phyloP scores from a whole-genome alignment of 2,113 vertebrate species.

The Phyllopteryx taeniolatus region DNA sequence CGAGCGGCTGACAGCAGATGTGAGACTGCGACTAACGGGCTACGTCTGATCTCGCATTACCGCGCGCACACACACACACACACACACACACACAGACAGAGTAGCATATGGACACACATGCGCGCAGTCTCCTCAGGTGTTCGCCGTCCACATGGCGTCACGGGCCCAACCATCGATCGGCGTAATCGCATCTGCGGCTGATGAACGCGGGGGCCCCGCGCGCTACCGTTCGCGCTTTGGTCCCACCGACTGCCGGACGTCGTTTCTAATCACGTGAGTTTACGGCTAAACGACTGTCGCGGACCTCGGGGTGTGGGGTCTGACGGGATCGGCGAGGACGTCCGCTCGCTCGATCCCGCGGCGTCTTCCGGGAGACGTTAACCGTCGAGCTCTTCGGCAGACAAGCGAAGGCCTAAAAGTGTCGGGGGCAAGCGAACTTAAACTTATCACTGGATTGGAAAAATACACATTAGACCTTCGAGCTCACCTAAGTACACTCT shows the following conservation, averaged over 20 bases:
- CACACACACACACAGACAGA: neutral
- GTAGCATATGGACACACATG: constrained; percentile 36
- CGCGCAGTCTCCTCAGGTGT: constrained; percentile 52
- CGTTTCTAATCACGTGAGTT: neutral
- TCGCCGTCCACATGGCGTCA: constrained; percentile 52
- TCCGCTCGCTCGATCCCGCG: neutral
- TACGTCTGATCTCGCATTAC: constrained; percentile 69
- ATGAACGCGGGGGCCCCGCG: constrained; percentile 13
- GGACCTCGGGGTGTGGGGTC: neutral
- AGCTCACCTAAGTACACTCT: too few relatives aligned
- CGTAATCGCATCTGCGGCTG: constrained; percentile 63
- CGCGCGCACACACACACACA: neutral
- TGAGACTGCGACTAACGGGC: constrained; percentile 65
- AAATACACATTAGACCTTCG: neutral
- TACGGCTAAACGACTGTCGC: neutral
- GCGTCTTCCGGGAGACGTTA: neutral
- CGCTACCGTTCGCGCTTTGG: neutral
- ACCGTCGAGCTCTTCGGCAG: neutral
- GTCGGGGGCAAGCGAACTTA: neutral
- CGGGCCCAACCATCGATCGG: constrained; percentile 52
- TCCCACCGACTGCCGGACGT: neutral
- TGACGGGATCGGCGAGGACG: neutral
- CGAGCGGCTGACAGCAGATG: constrained; percentile 68
- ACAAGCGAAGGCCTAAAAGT: neutral
- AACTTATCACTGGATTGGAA: neutral